Percentiles rank a stretch among this genome's conserved stretches.
phyloP scores from a whole-genome alignment of 2,888 invertebrate species.

The Lucinisca nassula region DNA sequence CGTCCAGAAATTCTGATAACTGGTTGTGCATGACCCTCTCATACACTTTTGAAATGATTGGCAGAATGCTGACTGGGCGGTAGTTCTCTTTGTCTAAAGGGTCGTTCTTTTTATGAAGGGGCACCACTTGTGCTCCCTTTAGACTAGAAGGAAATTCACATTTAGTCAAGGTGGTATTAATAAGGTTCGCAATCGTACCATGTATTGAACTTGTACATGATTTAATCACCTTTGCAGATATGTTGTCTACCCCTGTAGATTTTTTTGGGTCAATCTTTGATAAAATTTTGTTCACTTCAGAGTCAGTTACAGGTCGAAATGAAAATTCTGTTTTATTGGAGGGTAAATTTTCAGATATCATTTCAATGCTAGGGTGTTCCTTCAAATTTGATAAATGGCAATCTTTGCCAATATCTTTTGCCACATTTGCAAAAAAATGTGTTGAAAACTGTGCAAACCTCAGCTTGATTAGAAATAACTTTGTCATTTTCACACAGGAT shows the following conservation, averaged over 20 bases:
- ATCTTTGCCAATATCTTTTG: background rate
- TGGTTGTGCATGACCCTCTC: background rate
- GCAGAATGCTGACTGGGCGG: background rate
- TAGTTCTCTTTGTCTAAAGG: background rate
- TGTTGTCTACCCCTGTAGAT: background rate
- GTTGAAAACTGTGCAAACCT: too few relatives aligned
- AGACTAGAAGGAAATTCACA: background rate
- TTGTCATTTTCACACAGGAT: background rate
- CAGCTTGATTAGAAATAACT: background rate
- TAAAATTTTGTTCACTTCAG: background rate
- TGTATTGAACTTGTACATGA: background rate
- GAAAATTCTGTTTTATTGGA: background rate
- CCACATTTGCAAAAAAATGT: background rate
- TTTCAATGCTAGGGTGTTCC: background rate
- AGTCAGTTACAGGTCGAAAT: background rate
- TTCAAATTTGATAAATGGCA: background rate
- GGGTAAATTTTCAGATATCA: background rate
- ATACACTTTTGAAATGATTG: background rate
- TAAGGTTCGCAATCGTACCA: background rate
- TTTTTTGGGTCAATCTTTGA: background rate
- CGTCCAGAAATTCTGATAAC: background rate
- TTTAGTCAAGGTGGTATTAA: background rate
- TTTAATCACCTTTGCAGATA: background rate
- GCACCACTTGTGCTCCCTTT: background rate
- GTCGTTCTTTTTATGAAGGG: background rate